Evolutionary conservation across 2,888 invertebrate species (phyloP).

Genomic region (Acrobasis consociella): DNA sequence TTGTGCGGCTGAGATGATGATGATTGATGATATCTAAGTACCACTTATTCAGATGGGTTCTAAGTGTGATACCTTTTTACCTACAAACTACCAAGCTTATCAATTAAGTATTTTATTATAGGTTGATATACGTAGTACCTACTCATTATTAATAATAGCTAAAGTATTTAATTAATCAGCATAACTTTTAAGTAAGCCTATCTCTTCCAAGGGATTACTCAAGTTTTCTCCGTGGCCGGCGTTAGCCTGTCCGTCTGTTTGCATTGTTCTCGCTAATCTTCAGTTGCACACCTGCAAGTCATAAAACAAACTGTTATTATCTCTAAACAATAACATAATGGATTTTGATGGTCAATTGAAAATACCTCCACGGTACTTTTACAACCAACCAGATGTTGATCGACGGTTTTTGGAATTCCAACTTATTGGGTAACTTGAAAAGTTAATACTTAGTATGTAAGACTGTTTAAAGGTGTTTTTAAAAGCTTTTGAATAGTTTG

Average conservation of each 20-base stretch:
- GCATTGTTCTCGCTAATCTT: slow-evolving; percentile 43
- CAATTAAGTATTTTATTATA: too few species aligned
- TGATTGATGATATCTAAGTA: too few species aligned
- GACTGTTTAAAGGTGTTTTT: too few species aligned
- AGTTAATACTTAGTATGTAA: too few species aligned
- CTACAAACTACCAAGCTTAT: too few species aligned
- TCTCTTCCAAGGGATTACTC: background rate
- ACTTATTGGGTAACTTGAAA: background rate
- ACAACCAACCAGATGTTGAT: background rate
- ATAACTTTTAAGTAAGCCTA: background rate
- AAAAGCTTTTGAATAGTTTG: too few species aligned
- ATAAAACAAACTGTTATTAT: slow-evolving; percentile 45
- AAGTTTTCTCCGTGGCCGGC: background rate
- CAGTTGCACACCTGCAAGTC: slow-evolving; percentile 59
- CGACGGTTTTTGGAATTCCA: background rate
- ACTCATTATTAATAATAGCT: too few species aligned
- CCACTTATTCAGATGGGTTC: too few species aligned
- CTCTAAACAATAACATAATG: slow-evolving; percentile 26
- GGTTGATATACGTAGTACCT: too few species aligned
- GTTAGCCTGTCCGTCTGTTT: background rate
- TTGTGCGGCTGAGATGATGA: too few species aligned
- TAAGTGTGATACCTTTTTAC: too few species aligned
- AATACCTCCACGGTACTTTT: slow-evolving; percentile 1
- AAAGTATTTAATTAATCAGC: too few species aligned
- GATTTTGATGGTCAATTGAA: slow-evolving; percentile 28